Evolutionary conservation across 2,888 invertebrate genomes (phyloP), one percentile per base, ranked within the genome.

Genomic region (Dione juno): DNA sequence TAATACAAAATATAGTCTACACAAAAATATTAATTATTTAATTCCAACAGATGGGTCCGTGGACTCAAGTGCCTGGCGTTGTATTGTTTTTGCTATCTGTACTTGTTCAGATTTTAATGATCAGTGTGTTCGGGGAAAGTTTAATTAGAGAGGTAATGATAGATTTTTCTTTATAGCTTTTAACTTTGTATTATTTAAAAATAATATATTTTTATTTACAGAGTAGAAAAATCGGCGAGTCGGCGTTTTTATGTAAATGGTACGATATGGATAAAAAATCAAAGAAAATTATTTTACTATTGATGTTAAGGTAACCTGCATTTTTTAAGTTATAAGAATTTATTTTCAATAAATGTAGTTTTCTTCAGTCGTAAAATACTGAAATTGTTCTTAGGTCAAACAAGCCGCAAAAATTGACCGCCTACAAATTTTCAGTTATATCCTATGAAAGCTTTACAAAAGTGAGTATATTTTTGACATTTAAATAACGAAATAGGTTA

Each of bases 401-500:
- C 14, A 88, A 84, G 66, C 85, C 87, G 1, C 84, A 86, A 74
- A 77, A 71, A 28, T 72, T 92, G 50, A 92, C 92, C 0, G 90
- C 90, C 11, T 89, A 88, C 72, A 91, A 90, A 75, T 91, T 88
- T 79, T 90, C 90, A 21, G 80, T 83, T 0, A 91, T 92, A 53
- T 84, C 86, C 37, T 89, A 88, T 65, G 79, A 77, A 70, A 89
- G 91, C 65, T 92, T 92, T 70, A 86, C 86, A 8, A 90, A 86
- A 81, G 92, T 91, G 76, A 66, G 78, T 74, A 13, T 3, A 28
- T 28, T 28, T 21, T 50, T 41, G 3, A 58, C 61, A 28, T 54
- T 9, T 53, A 10, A 45, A 11, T 21, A 16, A n/a, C 13, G 48
- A 58, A 61, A 7, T 28, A 45, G 28, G n/a, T n/a, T n/a, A n/a